phyloP scores from a whole-genome alignment of 2,888 invertebrate species.

The Microctonus brassicae region DNA sequence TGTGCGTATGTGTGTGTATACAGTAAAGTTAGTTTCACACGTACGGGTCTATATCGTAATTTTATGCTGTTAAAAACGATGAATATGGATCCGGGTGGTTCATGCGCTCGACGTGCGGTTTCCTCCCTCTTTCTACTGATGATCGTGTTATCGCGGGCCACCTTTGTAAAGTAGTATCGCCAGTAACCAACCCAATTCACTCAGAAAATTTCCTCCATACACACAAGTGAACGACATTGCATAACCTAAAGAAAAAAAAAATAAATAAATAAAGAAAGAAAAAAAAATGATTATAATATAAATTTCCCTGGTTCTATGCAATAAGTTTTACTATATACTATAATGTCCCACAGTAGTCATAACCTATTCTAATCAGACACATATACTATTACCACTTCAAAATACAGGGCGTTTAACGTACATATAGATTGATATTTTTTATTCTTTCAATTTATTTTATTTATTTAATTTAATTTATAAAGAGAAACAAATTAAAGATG shows the following conservation, averaged over 20 bases:
- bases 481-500: neutral
- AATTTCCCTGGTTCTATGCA: neutral
- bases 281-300: neutral
- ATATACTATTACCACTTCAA: neutral
- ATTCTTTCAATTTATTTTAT: neutral
- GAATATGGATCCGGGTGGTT: constrained; percentile 65
- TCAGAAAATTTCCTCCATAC: neutral
- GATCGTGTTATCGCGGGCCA: constrained; percentile 35
- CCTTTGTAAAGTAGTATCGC: constrained; percentile 14
- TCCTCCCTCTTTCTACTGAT: constrained; percentile 27
- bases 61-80: constrained; percentile 65
- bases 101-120: constrained; percentile 42
- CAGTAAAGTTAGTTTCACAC: constrained; percentile 1
- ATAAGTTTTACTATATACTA: neutral
- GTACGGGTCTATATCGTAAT: constrained; percentile 58
- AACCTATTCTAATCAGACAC: constrained; percentile 33
- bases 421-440: neutral
- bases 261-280: neutral
- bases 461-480: neutral
- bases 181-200: neutral
- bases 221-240: too few relatives aligned
- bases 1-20: neutral
- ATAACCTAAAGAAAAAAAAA: neutral
- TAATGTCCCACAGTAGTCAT: constrained; percentile 32
- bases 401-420: neutral